phyloP scores from a whole-genome alignment of 2,113 vertebrate species.

The Serinus canaria region DNA sequence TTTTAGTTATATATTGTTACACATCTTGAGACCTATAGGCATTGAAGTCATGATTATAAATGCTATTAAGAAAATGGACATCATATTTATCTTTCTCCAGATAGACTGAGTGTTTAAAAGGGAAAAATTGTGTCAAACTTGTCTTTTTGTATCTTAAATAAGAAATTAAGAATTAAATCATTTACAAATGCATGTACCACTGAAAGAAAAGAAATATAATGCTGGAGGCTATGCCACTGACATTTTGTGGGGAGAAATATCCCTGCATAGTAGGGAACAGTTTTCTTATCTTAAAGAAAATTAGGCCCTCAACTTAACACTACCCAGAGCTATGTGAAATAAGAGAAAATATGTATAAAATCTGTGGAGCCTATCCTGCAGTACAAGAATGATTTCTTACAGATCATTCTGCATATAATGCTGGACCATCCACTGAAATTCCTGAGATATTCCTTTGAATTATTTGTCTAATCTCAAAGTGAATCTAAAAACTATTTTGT shows the following conservation, averaged over 20 bases:
- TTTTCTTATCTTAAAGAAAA: not conserved
- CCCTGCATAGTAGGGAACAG: not conserved
- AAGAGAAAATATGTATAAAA: not conserved
- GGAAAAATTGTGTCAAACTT: not conserved
- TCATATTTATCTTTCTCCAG: not conserved
- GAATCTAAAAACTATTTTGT: not conserved
- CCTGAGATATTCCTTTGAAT: not conserved
- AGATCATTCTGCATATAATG: not conserved
- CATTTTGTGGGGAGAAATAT: rapidly evolving
- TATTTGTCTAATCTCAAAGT: not conserved
- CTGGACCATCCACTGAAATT: not conserved
- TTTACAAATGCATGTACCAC: not conserved
- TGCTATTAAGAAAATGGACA: not conserved
- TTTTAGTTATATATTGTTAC: not conserved
- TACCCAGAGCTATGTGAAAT: not conserved
- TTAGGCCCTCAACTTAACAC: not conserved
- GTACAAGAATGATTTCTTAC: not conserved
- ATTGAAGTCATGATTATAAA: not conserved
- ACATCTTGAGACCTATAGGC: not conserved
- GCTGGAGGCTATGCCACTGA: not conserved
- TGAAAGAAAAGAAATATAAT: not conserved
- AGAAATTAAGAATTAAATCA: not conserved
- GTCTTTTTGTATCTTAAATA: not conserved
- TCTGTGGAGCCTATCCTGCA: not conserved
- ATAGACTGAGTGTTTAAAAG: not conserved